Evolutionary conservation across 2,888 invertebrate genomes (phyloP).

Genomic region (Leptothorax acervorum): DNA sequence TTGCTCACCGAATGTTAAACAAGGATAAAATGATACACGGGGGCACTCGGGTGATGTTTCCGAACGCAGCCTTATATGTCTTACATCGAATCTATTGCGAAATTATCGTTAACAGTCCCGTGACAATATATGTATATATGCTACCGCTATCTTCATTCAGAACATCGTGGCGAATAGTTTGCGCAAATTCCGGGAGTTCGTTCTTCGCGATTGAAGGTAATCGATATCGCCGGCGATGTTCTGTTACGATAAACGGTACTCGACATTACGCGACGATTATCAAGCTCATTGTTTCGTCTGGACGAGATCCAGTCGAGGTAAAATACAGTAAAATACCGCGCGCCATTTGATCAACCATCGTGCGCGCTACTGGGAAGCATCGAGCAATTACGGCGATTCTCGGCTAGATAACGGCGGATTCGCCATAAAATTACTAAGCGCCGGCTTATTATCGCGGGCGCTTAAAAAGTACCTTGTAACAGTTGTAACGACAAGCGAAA

Average conservation of each 20-base stretch:
- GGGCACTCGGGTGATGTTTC: no score
- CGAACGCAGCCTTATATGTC: not conserved
- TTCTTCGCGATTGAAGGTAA: conserved; percentile 19
- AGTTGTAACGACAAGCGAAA: conserved; percentile 65
- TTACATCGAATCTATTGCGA: not conserved
- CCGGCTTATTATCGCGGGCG: conserved; percentile 21
- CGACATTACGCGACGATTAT: not conserved
- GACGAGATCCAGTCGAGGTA: not conserved
- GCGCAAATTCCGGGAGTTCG: not conserved
- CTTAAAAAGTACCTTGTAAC: conserved; percentile 58
- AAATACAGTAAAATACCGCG: not conserved
- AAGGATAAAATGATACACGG: no score
- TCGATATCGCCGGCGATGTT: conserved; percentile 23
- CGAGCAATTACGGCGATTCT: not conserved
- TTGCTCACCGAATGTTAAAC: no score
- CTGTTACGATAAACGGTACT: conserved; percentile 3
- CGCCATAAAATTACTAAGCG: not conserved
- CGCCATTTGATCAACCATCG: not conserved
- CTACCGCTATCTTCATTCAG: not conserved
- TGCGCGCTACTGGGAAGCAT: not conserved
- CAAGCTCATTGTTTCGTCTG: not conserved
- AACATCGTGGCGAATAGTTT: not conserved
- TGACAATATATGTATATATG: not conserved
- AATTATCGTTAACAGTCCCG: not conserved
- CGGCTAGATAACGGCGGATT: not conserved